Evolutionary conservation across 35 echinoderm and acorn worm species (phyloP).

Genomic region (Stichopus chloronotus): DNA sequence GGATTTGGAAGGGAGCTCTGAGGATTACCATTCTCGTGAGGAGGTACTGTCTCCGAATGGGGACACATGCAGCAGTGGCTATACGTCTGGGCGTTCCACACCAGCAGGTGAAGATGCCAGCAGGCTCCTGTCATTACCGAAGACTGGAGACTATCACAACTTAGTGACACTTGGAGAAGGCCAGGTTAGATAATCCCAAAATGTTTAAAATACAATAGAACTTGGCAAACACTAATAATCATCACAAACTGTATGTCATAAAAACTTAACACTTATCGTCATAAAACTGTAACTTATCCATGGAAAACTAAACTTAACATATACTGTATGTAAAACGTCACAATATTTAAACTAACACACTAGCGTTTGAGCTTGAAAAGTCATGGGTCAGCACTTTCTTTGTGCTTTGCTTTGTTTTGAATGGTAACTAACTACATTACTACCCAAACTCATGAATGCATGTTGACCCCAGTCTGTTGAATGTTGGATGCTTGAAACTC

Average conservation of each 20-base stretch:
- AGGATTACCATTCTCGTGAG: not conserved
- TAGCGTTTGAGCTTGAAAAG: not conserved
- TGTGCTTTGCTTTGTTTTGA: not conserved
- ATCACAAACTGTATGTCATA: not conserved
- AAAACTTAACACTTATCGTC: conserved; percentile 29
- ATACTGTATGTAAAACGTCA: no score
- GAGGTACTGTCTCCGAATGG: conserved; percentile 53
- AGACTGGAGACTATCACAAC: conserved; percentile 70
- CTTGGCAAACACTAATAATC: conserved; percentile 9
- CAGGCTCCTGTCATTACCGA: conserved; percentile 31
- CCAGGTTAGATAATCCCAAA: conserved; percentile 50
- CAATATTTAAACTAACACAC: not conserved
- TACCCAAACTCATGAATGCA: not conserved
- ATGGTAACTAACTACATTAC: not conserved
- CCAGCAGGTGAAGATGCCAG: conserved; percentile 57
- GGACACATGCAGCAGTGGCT: conserved; percentile 58
- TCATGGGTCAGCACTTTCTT: not conserved
- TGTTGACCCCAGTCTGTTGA: no score
- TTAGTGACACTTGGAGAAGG: conserved; percentile 44
- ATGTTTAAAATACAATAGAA: not conserved
- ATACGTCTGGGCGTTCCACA: conserved; percentile 66
- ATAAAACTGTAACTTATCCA: conserved; percentile 3
- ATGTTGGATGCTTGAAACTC: no score
- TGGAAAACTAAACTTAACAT: not conserved
- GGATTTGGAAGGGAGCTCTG: not conserved